phyloP scores from a whole-genome alignment of 2,888 invertebrate species.

The Crematogaster levior region DNA sequence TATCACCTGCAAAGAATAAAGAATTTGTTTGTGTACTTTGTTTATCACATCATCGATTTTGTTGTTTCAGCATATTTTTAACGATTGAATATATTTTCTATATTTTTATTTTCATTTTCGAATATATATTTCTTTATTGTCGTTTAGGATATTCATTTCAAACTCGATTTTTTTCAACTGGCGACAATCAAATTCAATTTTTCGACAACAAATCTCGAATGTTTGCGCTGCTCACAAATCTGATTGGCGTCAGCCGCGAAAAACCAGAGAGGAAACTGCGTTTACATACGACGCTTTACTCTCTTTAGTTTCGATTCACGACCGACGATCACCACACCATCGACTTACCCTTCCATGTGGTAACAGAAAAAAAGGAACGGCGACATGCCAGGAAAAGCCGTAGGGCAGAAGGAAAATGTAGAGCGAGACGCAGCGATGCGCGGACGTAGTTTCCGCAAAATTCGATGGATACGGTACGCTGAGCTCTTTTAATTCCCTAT shows the following conservation, averaged over 20 bases:
- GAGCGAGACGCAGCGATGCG: conserved; percentile 28
- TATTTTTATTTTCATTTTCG: not conserved
- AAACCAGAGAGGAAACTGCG: conserved; percentile 13
- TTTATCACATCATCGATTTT: not conserved
- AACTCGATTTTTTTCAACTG: not conserved
- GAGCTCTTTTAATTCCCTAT: conserved; percentile 50
- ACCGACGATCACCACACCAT: conserved; percentile 31
- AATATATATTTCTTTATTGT: not conserved
- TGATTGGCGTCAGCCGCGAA: conserved; percentile 25
- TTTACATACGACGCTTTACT: not conserved
- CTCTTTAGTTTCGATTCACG: conserved; percentile 49
- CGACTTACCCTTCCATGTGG: conserved; percentile 21
- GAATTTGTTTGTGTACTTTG: not conserved
- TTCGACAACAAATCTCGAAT: conserved; percentile 3
- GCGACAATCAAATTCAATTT: conserved; percentile 9
- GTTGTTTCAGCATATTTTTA: not conserved
- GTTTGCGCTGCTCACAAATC: conserved; percentile 31
- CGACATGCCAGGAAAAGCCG: conserved; percentile 23
- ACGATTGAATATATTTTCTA: not conserved
- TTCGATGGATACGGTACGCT: conserved; percentile 45
- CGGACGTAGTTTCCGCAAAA: conserved; percentile 33
- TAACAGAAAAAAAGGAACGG: not conserved
- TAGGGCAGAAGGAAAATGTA: conserved; percentile 22
- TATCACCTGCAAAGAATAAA: not conserved
- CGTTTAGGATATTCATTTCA: conserved; percentile 20